Evolutionary conservation across 2,113 vertebrate species (phyloP).

Genomic region (Bothrops jararaca): DNA sequence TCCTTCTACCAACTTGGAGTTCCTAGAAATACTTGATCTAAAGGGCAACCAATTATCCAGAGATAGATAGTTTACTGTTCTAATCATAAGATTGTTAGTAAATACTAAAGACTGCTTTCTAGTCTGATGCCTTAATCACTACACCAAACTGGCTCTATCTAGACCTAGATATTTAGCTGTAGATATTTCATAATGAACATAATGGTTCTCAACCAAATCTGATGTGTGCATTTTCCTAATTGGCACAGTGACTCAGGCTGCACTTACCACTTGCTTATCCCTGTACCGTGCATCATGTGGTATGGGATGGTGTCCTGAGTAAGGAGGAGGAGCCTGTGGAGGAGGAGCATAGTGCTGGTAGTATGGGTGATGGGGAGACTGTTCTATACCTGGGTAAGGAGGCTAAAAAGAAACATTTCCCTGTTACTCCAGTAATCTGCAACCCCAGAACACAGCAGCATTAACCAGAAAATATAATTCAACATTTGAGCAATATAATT

Average conservation of each 20-base stretch:
- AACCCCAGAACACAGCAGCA: conserved; percentile 10
- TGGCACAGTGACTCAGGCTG: background rate
- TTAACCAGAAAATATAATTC: background rate
- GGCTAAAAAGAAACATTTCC: conserved; percentile 71
- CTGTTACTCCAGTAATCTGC: conserved; percentile 4
- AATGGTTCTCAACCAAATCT: too few relatives aligned
- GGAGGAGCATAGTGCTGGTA: conserved; percentile 93
- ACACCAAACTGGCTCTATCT: background rate
- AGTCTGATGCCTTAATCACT: too few relatives aligned
- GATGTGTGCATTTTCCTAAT: background rate
- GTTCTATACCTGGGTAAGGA: conserved; percentile 90
- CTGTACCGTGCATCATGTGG: conserved; percentile 86
- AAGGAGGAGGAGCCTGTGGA: conserved; percentile 84
- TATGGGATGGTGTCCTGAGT: conserved; percentile 88
- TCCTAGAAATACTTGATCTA: background rate
- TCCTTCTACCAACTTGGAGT: background rate
- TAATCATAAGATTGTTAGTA: background rate
- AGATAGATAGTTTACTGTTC: background rate
- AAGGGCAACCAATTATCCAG: background rate
- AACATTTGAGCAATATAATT: background rate
- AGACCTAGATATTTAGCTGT: background rate
- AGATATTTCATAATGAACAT: too few relatives aligned
- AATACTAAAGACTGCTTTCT: too few relatives aligned
- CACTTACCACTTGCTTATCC: conserved; percentile 86
- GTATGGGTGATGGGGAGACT: conserved; percentile 84